These are phyloP conservation scores for Ophion costatus DNA, from an alignment of 2,888 invertebrate species.

Conservation along the genomic window DNA sequence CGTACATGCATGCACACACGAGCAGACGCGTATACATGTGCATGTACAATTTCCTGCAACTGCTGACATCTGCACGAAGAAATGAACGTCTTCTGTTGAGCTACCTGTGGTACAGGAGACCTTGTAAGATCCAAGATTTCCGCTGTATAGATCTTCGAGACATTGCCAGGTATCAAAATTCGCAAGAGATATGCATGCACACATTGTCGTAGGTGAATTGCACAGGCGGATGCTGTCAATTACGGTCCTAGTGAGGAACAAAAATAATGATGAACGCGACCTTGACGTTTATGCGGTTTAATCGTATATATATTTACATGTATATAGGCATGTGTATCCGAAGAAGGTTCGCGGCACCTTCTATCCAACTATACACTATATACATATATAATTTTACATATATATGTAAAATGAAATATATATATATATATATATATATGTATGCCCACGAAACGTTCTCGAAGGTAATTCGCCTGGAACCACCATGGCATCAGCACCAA, in stretches of 20 bases:
- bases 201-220: conserved; percentile 44
- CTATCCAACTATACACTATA: conserved; percentile 1
- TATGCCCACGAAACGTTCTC: conserved; percentile 28
- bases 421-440: background rate
- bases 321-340: background rate
- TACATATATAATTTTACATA: conserved; percentile 3
- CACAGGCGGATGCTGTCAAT: conserved; percentile 69
- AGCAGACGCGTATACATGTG: background rate
- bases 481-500: conserved; percentile 27
- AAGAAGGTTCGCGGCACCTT: background rate
- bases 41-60: conserved; percentile 29
- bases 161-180: conserved; percentile 37
- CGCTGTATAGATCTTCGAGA: background rate
- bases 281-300: conserved; percentile 54
- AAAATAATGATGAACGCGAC: conserved; percentile 65
- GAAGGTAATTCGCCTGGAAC: conserved; percentile 36
- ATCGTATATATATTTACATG: conserved; percentile 6
- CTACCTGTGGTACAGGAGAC: background rate
- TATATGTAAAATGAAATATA: background rate
- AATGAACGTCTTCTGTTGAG: conserved; percentile 36
- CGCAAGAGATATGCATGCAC: conserved; percentile 19
- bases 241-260: conserved; percentile 56
- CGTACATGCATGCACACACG: background rate
- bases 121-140: background rate
- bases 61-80: conserved; percentile 32